phyloP scores from a whole-genome alignment of 2,113 vertebrate genomes.

The Callocephalon fimbriatum region DNA sequence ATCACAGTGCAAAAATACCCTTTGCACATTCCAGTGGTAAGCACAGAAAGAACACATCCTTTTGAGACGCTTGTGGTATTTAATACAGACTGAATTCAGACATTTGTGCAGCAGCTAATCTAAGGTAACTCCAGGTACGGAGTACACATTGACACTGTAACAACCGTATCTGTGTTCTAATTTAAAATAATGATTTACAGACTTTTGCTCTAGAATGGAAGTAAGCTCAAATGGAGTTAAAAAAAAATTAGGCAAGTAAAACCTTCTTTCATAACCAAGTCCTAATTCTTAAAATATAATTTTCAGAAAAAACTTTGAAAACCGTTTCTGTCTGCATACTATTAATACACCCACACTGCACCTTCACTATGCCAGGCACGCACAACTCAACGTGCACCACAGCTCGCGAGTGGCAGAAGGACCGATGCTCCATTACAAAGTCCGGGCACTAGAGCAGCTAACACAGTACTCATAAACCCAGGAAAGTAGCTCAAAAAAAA shows the following conservation, averaged over 20 bases:
- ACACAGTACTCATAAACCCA: background rate
- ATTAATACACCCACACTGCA: background rate
- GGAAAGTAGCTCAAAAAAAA: background rate
- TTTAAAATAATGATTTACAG: background rate
- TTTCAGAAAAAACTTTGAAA: background rate
- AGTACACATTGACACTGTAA: background rate
- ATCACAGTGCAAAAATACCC: background rate
- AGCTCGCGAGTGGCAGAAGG: background rate
- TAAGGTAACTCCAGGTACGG: background rate
- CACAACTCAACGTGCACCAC: too few relatives aligned
- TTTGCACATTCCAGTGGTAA: background rate
- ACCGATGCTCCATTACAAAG: background rate
- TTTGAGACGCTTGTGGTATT: fast-evolving
- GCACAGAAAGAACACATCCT: background rate
- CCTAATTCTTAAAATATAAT: background rate
- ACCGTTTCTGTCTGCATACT: background rate
- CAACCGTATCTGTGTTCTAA: background rate
- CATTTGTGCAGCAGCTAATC: background rate
- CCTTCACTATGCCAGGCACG: background rate
- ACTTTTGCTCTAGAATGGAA: background rate
- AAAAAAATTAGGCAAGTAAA: background rate
- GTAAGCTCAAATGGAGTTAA: background rate
- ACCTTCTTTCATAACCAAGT: background rate
- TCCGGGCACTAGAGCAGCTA: background rate
- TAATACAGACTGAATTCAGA: background rate